Base-by-base conservation (phyloP, 2,113 vertebrate species). In the Prochilodus magdalenae region DNA sequence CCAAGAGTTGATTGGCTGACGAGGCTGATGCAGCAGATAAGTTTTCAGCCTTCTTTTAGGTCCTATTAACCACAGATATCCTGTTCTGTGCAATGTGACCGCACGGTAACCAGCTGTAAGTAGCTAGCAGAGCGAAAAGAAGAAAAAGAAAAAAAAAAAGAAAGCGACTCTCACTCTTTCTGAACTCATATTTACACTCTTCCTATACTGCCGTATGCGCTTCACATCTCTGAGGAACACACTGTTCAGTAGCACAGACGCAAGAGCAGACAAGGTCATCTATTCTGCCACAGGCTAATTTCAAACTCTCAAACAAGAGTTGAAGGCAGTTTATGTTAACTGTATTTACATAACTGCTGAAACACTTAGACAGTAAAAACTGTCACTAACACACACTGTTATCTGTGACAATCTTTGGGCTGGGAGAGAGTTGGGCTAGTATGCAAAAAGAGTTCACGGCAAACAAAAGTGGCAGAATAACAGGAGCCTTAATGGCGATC, bases 21-120 rank as follows among this genome's bases (percentile, higher is more conserved):
- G 83, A 49, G 36, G 13, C 66, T 86, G 90, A 92, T 90, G 89
- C 82, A 79, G 29, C 67, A 92, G 91, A 92, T 89, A 92, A 87
- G 87, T 80, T 83, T 82, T 87, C 88, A 88, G 84, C 80, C 88
- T 90, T 88, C 77, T 91, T 92, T 93, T 88, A 93, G 90, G 86
- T 89, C 84, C 85, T 86, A 92, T 89, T 87, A 95, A 95, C 93
- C 95, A 93, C 93, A 92, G 75, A 91, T 94, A 96, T 98, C 96
- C 96, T 96, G 94, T 93, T 94, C 94, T 92, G 86, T 92, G 86
- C 91, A 87, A 84, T 76, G 92, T 90, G 92, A 93, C 89, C 88
- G 87, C 85, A 79, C 82, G 75, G 89, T 83, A 89, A 83, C 62
- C 20, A 51, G 63, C 20, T 67, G 8, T 49, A 49, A 49, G 10